phyloP scores from a whole-genome alignment of 2,113 vertebrate species.

The Deroptyus accipitrinus region DNA sequence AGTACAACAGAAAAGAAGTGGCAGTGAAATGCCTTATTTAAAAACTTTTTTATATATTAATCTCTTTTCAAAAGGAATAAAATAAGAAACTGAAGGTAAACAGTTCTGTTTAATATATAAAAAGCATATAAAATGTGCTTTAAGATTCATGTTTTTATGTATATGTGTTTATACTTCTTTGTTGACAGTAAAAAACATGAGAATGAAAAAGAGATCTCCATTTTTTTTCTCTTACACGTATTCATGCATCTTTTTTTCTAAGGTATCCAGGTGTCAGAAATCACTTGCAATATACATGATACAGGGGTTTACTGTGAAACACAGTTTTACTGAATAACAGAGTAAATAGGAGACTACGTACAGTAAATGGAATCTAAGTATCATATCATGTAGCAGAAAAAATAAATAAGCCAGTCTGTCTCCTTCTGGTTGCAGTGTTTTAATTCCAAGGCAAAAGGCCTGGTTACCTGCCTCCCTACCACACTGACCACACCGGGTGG shows the following conservation, averaged over 20 bases:
- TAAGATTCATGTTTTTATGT: constrained; percentile 7
- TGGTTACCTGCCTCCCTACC: neutral
- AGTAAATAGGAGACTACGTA: neutral
- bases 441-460: neutral
- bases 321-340: neutral
- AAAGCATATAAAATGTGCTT: constrained; percentile 7
- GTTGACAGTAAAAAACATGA: neutral
- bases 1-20: neutral
- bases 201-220: neutral
- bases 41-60: constrained; percentile 16
- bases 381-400: neutral
- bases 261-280: neutral
- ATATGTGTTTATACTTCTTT: neutral
- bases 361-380: neutral
- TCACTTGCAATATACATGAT: constrained; percentile 1
- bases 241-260: neutral
- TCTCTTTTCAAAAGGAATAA: constrained; percentile 30
- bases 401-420: neutral
- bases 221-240: neutral
- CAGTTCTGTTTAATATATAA: constrained; percentile 4
- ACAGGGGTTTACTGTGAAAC: neutral
- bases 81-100: neutral
- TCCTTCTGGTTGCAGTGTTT: neutral
- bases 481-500: neutral
- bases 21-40: constrained; percentile 7